Base-by-base conservation (phyloP, 2,797 vertebrate genomes). In the Melanotaenia pygmaea region DNA sequence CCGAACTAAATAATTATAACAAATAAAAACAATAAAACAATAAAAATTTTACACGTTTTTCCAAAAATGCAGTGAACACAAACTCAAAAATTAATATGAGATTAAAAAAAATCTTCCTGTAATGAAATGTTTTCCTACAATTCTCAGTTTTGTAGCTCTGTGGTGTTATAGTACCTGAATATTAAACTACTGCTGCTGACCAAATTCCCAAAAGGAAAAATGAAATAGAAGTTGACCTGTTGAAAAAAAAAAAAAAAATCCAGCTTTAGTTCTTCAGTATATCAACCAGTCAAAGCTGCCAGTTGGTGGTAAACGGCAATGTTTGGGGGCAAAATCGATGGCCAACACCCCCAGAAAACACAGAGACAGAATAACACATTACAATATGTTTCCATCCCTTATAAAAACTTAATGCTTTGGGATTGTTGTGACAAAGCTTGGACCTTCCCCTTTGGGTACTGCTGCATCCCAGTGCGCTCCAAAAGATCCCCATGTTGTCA, bases 381-480 rank as follows among this genome's bases (percentile, higher is more conserved):
- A 56, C n/a, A 51, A 3, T 51, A 22, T 50, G 47, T 51, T 11
- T 22, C n/a, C 47, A 22, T 51, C 47, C 47, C 10, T 20, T 16
- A 22, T 50, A 10, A 22, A 51, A 22, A 51, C 18, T 1, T 12
- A 11, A 58, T 59, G 60, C 66, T 77, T 74, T 76, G 59, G 38
- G 61, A 45, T 30, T 67, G 32, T 69, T 70, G 18, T 54, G 60
- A 70, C 53, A 50, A 74, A 24, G 79, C 82, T 83, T 81, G 74
- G 79, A 81, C 64, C 40, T 59, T 60, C 71, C 73, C 56, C 14
- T 9, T 73, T 1, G 24, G 77, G 70, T 66, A 67, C 67, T 53
- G 64, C 71, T 61, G 72, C 72, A 82, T 84, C 73, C 67, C 69
- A 2, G 50, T 64, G 72, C 18, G 61, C 75, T 65, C 67, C 61